Evolutionary conservation across 2,888 invertebrate genomes (phyloP), one percentile per base, ranked within the genome.

Genomic region (Neoscelio sp.): DNA sequence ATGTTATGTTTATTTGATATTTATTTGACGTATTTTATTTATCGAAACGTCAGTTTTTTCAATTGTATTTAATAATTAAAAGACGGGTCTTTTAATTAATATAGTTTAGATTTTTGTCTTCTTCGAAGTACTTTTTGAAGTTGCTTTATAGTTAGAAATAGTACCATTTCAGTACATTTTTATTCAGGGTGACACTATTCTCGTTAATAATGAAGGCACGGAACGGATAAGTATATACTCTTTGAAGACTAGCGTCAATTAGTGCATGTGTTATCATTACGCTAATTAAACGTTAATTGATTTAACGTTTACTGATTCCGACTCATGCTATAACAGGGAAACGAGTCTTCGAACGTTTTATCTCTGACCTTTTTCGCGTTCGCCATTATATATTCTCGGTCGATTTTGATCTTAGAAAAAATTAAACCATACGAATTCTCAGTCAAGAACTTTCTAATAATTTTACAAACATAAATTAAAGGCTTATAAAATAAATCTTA

Each of bases 241-340:
- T 67, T 67, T 54, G 52, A 42, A 65, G 30, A 30, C 30, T 67
- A 20, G 44, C 67, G 67, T 52, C 67, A 67, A 67, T 70, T 70
- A 70, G 70, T 50, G 70, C 70, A 40, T 50, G 33, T 23, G 74
- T 58, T 67, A 65, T 74, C 40, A 58, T 65, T 74, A 56, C 65
- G 65, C 74, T 74, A 67, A 58, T 74, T 74, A 58, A 65, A 58
- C 74, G 74, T 50, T 54, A 74, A 74, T 65, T 65, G 58, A 65
- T 65, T 65, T 58, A 58, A 40, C 50, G 58, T 67, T 65, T 58
- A 50, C 52, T 33, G 54, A 52, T 50, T 28, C 52, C 35, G 15
- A 40, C 12, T 48, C 13, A 4, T 8, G n/a, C 33, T 23, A 20
- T 26, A 20, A 58, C 38, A 18, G 44, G 33, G n/a, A 44, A 44